Evolutionary conservation across 2,888 invertebrate species (phyloP).

Genomic region (Hydriomena furcata): DNA sequence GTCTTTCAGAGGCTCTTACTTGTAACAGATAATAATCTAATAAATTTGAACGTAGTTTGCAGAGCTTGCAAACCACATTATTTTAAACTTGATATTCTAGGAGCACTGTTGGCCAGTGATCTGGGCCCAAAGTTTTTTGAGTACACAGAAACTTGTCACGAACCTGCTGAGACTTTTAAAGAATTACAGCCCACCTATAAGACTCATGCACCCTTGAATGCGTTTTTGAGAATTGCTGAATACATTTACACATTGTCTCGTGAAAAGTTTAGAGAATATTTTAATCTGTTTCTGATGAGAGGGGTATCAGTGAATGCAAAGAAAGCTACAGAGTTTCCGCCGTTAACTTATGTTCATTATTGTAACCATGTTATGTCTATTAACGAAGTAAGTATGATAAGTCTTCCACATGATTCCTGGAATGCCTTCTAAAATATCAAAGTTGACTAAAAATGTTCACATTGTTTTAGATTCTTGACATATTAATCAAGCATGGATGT

Average conservation of each 20-base stretch:
- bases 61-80: conserved; percentile 71
- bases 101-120: conserved; percentile 62
- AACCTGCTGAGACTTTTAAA: conserved; percentile 47
- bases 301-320: conserved; percentile 68
- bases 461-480: conserved; percentile 64
- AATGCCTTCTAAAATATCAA: too few relatives aligned
- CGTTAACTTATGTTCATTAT: conserved; percentile 70
- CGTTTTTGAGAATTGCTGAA: conserved; percentile 68
- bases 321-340: conserved; percentile 69
- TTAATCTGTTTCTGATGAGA: conserved; percentile 66
- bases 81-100: conserved; percentile 69
- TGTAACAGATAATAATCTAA: conserved; percentile 52
- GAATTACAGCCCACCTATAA: conserved; percentile 53
- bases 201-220: conserved; percentile 66
- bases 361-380: conserved; percentile 60
- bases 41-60: conserved; percentile 62
- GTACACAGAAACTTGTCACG: conserved; percentile 52
- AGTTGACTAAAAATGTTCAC: background rate
- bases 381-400: conserved; percentile 68
- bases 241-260: conserved; percentile 65
- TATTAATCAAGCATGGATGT: conserved; percentile 67
- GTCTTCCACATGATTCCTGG: too few relatives aligned
- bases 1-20: conserved; percentile 60
- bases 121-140: conserved; percentile 71
- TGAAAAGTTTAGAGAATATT: conserved; percentile 64